phyloP scores from a whole-genome alignment of 2,797 vertebrate genomes.

The Gymnopithys bicolor region DNA sequence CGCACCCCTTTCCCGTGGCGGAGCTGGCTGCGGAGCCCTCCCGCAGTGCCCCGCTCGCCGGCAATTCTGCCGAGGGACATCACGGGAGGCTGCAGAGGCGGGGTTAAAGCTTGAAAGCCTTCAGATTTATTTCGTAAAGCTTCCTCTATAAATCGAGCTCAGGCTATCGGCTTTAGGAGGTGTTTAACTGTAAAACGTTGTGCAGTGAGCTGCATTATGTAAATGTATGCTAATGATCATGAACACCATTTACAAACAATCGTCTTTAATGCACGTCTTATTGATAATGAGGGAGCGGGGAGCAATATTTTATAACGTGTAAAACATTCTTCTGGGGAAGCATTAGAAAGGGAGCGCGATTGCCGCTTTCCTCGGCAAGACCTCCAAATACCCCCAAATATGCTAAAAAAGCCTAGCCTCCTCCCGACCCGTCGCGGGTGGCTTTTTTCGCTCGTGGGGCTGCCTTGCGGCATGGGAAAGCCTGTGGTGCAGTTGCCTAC shows the following conservation, averaged over 20 bases:
- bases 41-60: neutral
- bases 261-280: conserved; percentile 57
- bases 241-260: conserved; percentile 60
- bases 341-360: neutral
- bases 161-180: neutral
- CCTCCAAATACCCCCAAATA: neutral
- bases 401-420: rapidly evolving
- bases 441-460: neutral
- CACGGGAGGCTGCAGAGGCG: neutral
- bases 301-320: neutral
- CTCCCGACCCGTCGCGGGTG: neutral
- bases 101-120: neutral
- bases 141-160: neutral
- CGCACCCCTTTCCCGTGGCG: neutral
- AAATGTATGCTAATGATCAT: conserved; percentile 68
- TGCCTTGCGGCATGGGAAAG: neutral
- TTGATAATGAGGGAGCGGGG: conserved; percentile 49
- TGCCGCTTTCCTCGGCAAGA: neutral
- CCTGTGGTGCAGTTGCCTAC: rapidly evolving
- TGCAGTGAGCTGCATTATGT: conserved; percentile 41
- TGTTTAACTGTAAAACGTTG: neutral
- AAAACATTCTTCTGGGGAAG: conserved; percentile 28
- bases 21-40: neutral
- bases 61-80: neutral
- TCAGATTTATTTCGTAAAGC: neutral